Percentiles rank a stretch among this genome's conserved stretches.
Conservation (phyloP, 2,888 invertebrate species). For the Drosophila cognata region DNA sequence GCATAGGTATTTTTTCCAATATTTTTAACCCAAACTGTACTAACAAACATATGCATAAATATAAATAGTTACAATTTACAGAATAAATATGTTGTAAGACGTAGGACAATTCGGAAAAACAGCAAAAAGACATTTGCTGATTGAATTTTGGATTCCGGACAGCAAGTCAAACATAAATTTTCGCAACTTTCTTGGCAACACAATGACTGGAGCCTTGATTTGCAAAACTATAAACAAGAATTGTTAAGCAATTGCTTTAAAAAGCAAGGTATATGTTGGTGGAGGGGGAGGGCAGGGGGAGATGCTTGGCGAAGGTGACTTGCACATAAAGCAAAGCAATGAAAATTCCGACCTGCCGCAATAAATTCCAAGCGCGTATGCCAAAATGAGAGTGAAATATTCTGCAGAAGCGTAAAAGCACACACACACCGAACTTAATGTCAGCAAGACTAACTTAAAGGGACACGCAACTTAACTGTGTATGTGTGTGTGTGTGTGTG, state of each 20-base stretch:
- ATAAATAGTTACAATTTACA: not conserved
- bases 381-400: constrained; percentile 73
- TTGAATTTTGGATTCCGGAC: not conserved
- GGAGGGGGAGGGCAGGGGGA: not conserved
- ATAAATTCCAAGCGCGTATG: constrained; percentile 73
- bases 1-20: no score
- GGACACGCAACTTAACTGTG: constrained; percentile 17
- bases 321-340: constrained; percentile 58
- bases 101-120: not conserved
- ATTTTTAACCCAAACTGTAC: not conserved
- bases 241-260: constrained; percentile 13
- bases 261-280: not conserved
- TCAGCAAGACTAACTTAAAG: constrained; percentile 38
- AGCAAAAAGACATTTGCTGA: not conserved
- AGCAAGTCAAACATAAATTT: not conserved
- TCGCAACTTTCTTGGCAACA: not conserved
- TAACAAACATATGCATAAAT: not conserved
- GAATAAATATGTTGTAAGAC: not conserved
- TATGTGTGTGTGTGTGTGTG: constrained; percentile 9
- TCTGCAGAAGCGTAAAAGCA: constrained; percentile 26
- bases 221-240: not conserved
- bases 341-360: constrained; percentile 82
- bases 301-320: not conserved
- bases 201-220: not conserved
- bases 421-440: constrained; percentile 20